A percentile compares a stretch with the other conserved stretches of the same genome.
These are phyloP conservation scores for Cichlasoma orientale DNA, from an alignment of 2,797 vertebrate genomes.

Conservation along the genomic window DNA sequence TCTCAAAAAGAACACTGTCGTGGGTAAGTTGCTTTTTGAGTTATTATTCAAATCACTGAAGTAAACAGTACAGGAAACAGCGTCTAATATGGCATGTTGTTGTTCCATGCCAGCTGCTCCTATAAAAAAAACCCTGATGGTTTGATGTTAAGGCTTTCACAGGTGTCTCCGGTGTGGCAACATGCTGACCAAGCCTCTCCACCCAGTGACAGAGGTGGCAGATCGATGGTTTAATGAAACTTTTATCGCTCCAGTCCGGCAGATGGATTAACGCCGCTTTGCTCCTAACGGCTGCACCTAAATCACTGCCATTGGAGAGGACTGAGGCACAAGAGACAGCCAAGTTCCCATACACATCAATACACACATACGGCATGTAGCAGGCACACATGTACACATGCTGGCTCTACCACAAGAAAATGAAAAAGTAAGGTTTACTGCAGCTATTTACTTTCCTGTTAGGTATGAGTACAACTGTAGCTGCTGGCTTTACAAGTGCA, in stretches of 20 bases:
- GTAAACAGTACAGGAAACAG: not conserved
- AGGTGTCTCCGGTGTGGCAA: slow-evolving; percentile 10
- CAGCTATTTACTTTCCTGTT: not conserved
- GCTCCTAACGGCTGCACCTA: slow-evolving; percentile 62
- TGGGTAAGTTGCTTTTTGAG: not conserved
- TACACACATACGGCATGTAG: not conserved
- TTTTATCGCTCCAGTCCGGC: slow-evolving; percentile 57
- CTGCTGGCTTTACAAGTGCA: not conserved
- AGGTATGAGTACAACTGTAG: not conserved
- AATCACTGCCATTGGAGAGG: slow-evolving; percentile 54
- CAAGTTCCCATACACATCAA: not conserved
- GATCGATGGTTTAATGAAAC: slow-evolving; percentile 70
- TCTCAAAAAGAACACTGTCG: not conserved
- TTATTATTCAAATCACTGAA: not conserved
- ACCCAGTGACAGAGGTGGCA: slow-evolving; percentile 14
- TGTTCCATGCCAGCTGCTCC: not conserved
- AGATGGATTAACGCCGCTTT: slow-evolving; percentile 63
- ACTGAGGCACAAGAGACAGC: slow-evolving; percentile 8
- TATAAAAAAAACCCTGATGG: not conserved
- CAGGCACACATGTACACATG: not conserved
- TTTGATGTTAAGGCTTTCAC: not conserved
- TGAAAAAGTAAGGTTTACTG: not conserved
- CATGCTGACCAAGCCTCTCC: not conserved
- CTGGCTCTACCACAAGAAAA: not conserved
- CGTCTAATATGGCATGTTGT: not conserved